Evolutionary conservation across 2,113 vertebrate genomes (phyloP).

Genomic region (Pelecanus crispus): DNA sequence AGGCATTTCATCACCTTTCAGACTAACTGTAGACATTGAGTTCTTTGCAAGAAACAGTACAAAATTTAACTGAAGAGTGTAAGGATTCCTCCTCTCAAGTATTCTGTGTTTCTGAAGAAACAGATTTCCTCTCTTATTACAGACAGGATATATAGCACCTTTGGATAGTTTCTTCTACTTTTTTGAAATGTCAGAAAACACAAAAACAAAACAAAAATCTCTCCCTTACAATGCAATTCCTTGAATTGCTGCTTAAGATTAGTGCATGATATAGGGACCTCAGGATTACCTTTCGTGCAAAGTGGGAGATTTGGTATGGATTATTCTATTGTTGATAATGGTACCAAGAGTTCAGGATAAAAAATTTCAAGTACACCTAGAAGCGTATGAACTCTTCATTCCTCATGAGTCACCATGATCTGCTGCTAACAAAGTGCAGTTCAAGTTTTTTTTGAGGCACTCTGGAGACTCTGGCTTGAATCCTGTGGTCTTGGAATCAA

Average conservation of each 20-base stretch:
- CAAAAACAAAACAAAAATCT: background rate
- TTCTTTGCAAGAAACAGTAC: constrained; percentile 13
- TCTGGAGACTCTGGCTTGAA: constrained; percentile 40
- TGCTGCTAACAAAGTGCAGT: constrained; percentile 19
- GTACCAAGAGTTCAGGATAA: background rate
- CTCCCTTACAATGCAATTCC: background rate
- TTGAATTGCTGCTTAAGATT: background rate
- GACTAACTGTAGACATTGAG: background rate
- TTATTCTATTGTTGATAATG: background rate
- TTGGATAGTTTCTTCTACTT: constrained; percentile 9
- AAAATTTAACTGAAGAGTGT: constrained; percentile 4
- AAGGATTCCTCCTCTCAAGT: constrained; percentile 43
- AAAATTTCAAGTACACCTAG: constrained; percentile 62
- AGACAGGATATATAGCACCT: constrained; percentile 65
- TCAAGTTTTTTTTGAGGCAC: constrained; percentile 69
- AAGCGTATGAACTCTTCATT: background rate
- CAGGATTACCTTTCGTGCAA: background rate
- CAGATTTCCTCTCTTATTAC: background rate
- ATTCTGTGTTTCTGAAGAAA: constrained; percentile 3
- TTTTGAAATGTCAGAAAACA: constrained; percentile 14
- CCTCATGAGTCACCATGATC: background rate
- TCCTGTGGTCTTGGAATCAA: constrained; percentile 55
- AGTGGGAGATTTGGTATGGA: background rate
- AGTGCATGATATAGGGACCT: background rate
- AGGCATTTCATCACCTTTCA: background rate